Evolutionary conservation across 2,113 vertebrate species (phyloP), one percentile per base, ranked within the genome.

Genomic region (Sardina pilchardus): DNA sequence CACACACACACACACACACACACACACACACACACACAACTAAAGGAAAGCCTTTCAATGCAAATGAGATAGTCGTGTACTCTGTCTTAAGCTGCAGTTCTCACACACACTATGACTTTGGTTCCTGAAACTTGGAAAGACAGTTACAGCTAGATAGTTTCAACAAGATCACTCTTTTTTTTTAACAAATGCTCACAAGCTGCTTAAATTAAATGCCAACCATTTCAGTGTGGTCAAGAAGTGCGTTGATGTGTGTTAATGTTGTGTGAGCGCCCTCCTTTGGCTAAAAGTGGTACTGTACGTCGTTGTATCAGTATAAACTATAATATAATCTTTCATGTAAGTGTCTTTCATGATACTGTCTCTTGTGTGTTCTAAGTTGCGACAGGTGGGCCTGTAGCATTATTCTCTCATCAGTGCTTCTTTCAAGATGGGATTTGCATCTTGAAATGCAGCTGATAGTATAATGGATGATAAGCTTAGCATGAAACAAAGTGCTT

Each of bases 251-350:
- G 71, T 34, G 53, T 59, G 53, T 59, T 59, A 78, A 50, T 84
- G 84, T 42, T 86, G 50, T 88, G 90, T 87, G 87, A 92, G 92
- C 92, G n/a, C 92, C 90, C 93, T 91, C 92, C 85, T 84, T 90
- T 92, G 92, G 91, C 89, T 24, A 88, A 21, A 82, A 44, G 24
- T 67, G 56, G 50, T 67, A 81, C 81, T 47, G 50, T 67, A 81
- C 81, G 19, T 85, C 26, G 24, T 47, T 45, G 19, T 67, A 30
- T 44, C 36, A 82, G 10, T 82, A 26, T 71, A 67, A 17, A 82
- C 71, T 36, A 78, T 34, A 63, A n/a, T 24, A 59, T 24, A 36
- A 78, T 78, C 71, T 5, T 53, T 36, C 30, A 36, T 78, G 12
- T 34, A 12, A 36, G 14, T 78, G 10, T 12, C 71, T 30, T n/a